These are phyloP conservation scores for Peromyscus aztecus DNA, from an alignment of 2,797 vertebrate genomes.

Conservation along the genomic window DNA sequence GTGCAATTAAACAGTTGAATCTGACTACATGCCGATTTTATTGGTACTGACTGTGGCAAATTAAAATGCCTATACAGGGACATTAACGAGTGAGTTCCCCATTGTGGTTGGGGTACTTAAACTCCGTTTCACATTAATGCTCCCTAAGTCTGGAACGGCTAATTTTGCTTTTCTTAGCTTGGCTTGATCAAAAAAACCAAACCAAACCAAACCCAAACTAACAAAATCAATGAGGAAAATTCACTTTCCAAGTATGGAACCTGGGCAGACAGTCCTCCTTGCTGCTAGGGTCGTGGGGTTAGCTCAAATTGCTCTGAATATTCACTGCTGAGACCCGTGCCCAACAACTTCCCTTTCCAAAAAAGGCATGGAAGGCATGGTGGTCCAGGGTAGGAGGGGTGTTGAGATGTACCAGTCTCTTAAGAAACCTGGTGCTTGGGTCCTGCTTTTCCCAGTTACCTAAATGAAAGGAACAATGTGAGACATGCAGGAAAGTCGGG, in stretches of 20 bases:
- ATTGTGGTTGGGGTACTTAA: constrained; percentile 75
- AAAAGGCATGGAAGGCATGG: not conserved
- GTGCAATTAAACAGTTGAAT: constrained; percentile 79
- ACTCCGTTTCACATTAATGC: constrained; percentile 71
- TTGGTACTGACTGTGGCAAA: constrained; percentile 85
- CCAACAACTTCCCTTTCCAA: rapidly evolving
- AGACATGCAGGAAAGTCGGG: rapidly evolving
- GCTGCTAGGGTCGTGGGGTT: not conserved
- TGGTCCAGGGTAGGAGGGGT: no score
- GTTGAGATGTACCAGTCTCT: rapidly evolving
- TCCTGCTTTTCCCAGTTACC: not conserved
- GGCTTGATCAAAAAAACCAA: constrained; percentile 1
- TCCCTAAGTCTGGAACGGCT: constrained; percentile 68
- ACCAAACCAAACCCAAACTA: not conserved
- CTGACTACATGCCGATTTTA: constrained; percentile 83
- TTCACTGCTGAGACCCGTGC: not conserved
- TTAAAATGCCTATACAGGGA: constrained; percentile 82
- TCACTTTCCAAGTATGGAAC: not conserved
- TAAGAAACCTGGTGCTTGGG: no score
- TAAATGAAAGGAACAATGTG: no score
- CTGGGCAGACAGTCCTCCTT: no score
- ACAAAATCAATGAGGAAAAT: not conserved
- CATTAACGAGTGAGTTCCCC: constrained; percentile 67
- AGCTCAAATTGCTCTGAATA: not conserved
- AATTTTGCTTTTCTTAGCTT: constrained; percentile 67